These are phyloP conservation scores for Agonum fuliginosum DNA, from an alignment of 2,888 invertebrate species.

Conservation along the genomic window DNA sequence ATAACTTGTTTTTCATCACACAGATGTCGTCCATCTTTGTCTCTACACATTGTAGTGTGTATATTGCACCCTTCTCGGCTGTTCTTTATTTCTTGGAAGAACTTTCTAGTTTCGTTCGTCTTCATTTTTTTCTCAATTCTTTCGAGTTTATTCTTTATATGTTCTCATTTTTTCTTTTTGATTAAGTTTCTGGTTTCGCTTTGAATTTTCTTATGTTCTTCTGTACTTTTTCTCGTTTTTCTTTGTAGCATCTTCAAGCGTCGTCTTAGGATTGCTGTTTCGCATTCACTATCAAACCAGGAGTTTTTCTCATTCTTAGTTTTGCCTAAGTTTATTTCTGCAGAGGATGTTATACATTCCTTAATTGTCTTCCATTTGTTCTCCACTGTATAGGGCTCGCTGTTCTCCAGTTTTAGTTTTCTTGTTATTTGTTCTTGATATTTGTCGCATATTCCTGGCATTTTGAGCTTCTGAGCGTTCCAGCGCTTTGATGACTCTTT, in stretches of 20 bases:
- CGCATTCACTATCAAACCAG: neutral
- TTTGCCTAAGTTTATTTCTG: neutral
- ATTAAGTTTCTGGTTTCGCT: neutral
- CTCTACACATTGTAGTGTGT: neutral
- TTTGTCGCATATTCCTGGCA: no score
- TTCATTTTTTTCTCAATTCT: neutral
- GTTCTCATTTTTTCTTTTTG: neutral
- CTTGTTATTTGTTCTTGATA: no score
- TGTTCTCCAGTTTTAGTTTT: constrained; percentile 3
- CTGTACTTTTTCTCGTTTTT: neutral
- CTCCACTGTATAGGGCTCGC: neutral
- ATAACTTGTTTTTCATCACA: neutral
- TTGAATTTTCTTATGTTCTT: neutral
- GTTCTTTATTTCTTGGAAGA: neutral
- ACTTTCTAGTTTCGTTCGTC: neutral
- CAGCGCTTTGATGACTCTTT: no score
- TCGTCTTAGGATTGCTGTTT: neutral
- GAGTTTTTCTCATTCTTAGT: neutral
- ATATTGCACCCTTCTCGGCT: neutral
- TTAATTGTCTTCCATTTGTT: neutral
- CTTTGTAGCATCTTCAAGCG: neutral
- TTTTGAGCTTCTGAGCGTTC: no score
- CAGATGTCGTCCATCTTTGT: neutral
- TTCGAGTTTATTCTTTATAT: neutral
- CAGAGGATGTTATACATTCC: neutral